A percentile compares a stretch with the other conserved stretches of the same genome.
Conservation (phyloP, 2,888 invertebrate species). For the Drosophila bunnanda region DNA sequence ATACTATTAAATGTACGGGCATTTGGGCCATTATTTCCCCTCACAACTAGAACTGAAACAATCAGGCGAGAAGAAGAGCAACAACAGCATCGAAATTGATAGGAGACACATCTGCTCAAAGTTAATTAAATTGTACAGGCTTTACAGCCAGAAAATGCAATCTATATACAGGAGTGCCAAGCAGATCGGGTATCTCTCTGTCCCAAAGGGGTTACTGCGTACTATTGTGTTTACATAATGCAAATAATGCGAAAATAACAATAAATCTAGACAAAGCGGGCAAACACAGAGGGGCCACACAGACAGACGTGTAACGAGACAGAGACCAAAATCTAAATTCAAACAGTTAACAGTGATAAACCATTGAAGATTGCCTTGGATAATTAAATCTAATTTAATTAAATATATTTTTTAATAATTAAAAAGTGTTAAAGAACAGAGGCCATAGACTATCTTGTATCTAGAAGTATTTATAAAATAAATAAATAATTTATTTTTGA, state of each 20-base stretch:
- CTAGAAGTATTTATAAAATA: neutral
- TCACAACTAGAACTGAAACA: constrained; percentile 39
- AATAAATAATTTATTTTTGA: neutral
- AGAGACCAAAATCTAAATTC: neutral
- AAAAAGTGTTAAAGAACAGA: neutral
- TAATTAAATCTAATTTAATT: neutral
- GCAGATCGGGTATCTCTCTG: constrained; percentile 22
- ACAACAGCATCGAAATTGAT: constrained; percentile 34
- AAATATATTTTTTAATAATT: neutral
- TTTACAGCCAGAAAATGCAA: constrained; percentile 55
- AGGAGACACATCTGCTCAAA: constrained; percentile 56
- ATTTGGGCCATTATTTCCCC: constrained; percentile 1
- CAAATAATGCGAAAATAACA: constrained; percentile 72
- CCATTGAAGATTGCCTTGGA: neutral
- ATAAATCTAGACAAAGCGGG: constrained; percentile 69
- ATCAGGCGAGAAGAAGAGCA: constrained; percentile 20
- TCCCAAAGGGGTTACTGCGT: constrained; percentile 2
- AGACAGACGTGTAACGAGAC: constrained; percentile 5
- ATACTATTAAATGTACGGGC: constrained; percentile 36
- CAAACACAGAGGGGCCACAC: constrained; percentile 35
- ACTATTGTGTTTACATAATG: constrained; percentile 73
- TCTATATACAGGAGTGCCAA: constrained; percentile 34
- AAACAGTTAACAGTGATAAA: constrained; percentile 2
- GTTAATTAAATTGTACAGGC: constrained; percentile 72
- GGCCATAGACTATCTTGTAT: neutral